Evolutionary conservation across 2,113 vertebrate species (phyloP).

Genomic region (Rhagologus leucostigma): DNA sequence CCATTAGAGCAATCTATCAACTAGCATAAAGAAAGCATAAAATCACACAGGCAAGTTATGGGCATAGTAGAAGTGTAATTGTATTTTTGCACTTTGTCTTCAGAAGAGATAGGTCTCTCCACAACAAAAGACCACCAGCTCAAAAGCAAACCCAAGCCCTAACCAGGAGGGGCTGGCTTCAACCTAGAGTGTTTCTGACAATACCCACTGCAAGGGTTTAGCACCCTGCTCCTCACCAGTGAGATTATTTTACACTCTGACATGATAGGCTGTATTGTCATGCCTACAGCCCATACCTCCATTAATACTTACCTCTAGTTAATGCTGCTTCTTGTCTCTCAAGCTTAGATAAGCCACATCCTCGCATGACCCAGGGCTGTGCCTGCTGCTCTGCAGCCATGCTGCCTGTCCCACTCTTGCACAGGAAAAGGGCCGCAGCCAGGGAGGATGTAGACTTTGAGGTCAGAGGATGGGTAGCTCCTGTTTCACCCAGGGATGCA

Average conservation of each 20-base stretch:
- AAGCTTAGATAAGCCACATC: background rate
- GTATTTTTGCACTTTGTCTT: background rate
- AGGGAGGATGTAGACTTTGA: background rate
- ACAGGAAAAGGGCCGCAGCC: background rate
- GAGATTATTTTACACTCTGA: background rate
- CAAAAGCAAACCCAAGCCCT: background rate
- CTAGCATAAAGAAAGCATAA: background rate
- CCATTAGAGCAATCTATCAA: constrained; percentile 5
- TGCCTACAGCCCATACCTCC: background rate
- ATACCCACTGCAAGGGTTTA: background rate
- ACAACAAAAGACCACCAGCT: background rate
- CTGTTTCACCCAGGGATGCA: background rate
- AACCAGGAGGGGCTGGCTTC: background rate
- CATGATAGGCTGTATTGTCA: background rate
- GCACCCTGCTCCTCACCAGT: background rate
- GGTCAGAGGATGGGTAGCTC: background rate
- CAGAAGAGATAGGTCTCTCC: background rate
- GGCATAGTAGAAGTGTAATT: background rate
- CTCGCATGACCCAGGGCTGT: fast-evolving
- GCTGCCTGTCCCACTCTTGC: fast-evolving
- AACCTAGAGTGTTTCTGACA: background rate
- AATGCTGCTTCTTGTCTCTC: background rate
- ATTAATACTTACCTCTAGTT: background rate
- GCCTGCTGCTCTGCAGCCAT: background rate
- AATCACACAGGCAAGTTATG: background rate